Base-by-base conservation (phyloP, 2,888 invertebrate genomes). In the Agriopis aurantiaria region DNA sequence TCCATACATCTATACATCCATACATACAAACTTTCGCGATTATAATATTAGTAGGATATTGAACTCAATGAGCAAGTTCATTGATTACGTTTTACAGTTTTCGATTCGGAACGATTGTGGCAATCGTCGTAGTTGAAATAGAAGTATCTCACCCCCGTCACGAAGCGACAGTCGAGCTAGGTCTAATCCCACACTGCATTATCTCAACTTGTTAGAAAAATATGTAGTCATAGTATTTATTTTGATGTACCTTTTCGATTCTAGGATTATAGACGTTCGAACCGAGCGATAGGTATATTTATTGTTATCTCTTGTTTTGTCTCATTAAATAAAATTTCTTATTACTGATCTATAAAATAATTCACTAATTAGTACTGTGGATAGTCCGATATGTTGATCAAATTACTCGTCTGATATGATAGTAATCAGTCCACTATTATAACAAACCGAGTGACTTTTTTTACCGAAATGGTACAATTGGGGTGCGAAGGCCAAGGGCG, bases 211-310 rank as follows among this genome's bases (percentile, higher is more conserved):
- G 72, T 71, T 80, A 73, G 53, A 79, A 82, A 80, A 80, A 79
- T 76, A 81, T 82, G 86, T 91, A 91, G 91, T 80, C 79, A 86
- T 91, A 92, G 86, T 92, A 91, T 92, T 92, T 92, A 91, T 91
- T 92, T 91, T 91, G 90, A 91, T 91, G 88, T 91, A 89, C 84
- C 87, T 87, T 73, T 87, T 87, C 86, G 85, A 88, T 78, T 84
- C 79, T 84, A 86, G 84, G 81, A 79, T 81, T 82, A 77, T 82
- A 84, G 84, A 79, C 78, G 83, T 84, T 84, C 81, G 80, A 79
- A 76, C 76, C 80, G 80, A 80, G 82, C 83, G 79, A 75, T 85
- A 83, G 83, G 75, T 82, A 75, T 82, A 69, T 75, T 73, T 72
- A 82, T 82, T 82, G 78, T 84, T 82, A 77, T 79, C 77, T 78